These are phyloP conservation scores for Psococerastis gibbosa DNA, from an alignment of 2,888 invertebrate genomes.

Conservation along the genomic window DNA sequence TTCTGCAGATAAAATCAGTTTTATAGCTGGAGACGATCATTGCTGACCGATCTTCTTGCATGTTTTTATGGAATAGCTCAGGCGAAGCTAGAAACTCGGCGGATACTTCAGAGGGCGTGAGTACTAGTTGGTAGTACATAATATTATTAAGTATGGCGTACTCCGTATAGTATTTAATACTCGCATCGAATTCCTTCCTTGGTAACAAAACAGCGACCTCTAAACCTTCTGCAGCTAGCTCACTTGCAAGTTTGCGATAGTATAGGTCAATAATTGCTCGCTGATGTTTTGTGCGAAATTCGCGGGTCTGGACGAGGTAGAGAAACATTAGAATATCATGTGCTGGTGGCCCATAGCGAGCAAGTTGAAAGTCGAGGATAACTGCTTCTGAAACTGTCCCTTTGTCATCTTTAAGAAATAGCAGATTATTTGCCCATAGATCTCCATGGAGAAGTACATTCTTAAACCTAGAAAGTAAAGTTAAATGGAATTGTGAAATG, in stretches of 20 bases:
- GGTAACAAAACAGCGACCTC: neutral
- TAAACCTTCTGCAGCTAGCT: neutral
- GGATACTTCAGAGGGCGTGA: neutral
- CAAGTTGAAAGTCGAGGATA: neutral
- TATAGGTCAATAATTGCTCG: neutral
- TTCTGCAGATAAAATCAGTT: neutral
- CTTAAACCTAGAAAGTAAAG: neutral
- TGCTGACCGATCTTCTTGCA: neutral
- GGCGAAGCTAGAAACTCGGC: neutral
- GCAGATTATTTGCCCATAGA: neutral
- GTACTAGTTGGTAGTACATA: neutral
- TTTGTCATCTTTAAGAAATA: neutral
- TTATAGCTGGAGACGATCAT: neutral
- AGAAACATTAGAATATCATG: neutral
- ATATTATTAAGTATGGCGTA: neutral
- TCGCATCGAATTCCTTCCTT: neutral
- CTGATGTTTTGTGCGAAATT: neutral
- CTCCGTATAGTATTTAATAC: neutral
- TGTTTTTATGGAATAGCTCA: neutral
- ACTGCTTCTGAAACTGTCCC: neutral
- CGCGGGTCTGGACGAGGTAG: neutral
- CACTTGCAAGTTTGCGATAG: neutral
- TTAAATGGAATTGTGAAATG: too few relatives aligned
- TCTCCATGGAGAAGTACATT: slow-evolving; percentile 1
- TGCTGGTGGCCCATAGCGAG: neutral